phyloP scores from a whole-genome alignment of 2,113 vertebrate species.

The Lampris incognitus region DNA sequence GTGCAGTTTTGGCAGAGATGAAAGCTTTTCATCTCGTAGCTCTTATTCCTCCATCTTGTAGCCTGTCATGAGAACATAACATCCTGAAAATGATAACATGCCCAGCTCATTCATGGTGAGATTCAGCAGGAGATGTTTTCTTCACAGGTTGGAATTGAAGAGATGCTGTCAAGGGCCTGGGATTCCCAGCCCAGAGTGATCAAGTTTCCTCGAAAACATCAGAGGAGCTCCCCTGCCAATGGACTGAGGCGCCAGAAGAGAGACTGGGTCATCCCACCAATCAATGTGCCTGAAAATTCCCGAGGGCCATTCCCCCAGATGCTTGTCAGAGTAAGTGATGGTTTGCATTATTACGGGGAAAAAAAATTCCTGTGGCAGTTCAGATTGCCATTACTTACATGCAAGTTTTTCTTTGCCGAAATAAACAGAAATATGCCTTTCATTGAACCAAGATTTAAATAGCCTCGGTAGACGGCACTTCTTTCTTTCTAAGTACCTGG shows the following conservation, averaged over 20 bases:
- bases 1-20: conserved; percentile 33
- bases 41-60: conserved; percentile 43
- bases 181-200: conserved; percentile 84
- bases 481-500: conserved; percentile 10
- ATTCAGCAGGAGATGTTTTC: conserved; percentile 31
- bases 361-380: conserved; percentile 1
- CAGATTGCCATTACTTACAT: conserved; percentile 14
- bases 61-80: conserved; percentile 30
- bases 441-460: conserved; percentile 6
- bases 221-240: conserved; percentile 74
- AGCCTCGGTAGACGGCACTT: neutral
- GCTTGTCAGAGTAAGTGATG: conserved; percentile 93
- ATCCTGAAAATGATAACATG: conserved; percentile 27
- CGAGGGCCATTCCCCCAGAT: conserved; percentile 96
- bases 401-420: conserved; percentile 11
- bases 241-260: conserved; percentile 94
- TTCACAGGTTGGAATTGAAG: conserved; percentile 77
- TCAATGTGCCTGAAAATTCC: conserved; percentile 98
- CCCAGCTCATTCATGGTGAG: conserved; percentile 3
- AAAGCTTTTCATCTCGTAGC: conserved; percentile 43
- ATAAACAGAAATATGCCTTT: neutral
- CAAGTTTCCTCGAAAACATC: conserved; percentile 83
- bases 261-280: conserved; percentile 99
- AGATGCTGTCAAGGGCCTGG: conserved; percentile 77
- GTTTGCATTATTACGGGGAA: conserved; percentile 18